phyloP scores from a whole-genome alignment of 2,113 vertebrate genomes.

The Cariama cristata region DNA sequence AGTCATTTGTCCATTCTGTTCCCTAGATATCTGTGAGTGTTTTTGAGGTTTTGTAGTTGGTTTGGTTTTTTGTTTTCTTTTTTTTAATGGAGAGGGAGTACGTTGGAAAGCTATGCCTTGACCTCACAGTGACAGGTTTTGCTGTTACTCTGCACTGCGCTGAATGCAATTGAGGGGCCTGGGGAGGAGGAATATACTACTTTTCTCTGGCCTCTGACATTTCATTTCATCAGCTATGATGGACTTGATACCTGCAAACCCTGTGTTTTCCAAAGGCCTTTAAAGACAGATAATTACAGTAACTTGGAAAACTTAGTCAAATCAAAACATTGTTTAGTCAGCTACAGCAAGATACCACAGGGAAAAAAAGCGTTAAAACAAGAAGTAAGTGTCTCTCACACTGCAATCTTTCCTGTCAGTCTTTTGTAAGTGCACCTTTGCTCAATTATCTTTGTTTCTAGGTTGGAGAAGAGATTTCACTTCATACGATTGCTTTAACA shows the following conservation, averaged over 20 bases:
- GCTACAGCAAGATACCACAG: not conserved
- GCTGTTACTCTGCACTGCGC: not conserved
- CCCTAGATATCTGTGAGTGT: not conserved
- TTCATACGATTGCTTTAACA: not conserved
- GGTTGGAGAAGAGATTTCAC: not conserved
- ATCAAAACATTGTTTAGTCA: not conserved
- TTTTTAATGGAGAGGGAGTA: not conserved
- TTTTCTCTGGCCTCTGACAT: not conserved
- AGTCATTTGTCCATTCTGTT: not conserved
- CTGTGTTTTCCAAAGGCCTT: not conserved
- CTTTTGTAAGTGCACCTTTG: not conserved
- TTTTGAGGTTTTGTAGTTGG: not conserved
- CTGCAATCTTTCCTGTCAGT: not conserved
- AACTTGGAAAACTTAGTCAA: not conserved
- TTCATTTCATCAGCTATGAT: not conserved
- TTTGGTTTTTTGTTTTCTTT: not conserved
- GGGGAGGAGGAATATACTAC: accelerated
- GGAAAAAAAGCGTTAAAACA: not conserved
- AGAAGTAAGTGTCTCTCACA: not conserved
- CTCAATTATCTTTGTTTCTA: not conserved
- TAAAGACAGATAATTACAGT: not conserved
- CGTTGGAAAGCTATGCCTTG: not conserved
- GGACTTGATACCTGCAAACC: not conserved
- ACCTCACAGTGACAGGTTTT: not conserved
- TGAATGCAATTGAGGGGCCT: not conserved